Percentiles rank a stretch among this genome's conserved stretches.
Evolutionary conservation across 1,140 invertebrate genomes (phyloP).

Genomic region (Drosophila sp.): DNA sequence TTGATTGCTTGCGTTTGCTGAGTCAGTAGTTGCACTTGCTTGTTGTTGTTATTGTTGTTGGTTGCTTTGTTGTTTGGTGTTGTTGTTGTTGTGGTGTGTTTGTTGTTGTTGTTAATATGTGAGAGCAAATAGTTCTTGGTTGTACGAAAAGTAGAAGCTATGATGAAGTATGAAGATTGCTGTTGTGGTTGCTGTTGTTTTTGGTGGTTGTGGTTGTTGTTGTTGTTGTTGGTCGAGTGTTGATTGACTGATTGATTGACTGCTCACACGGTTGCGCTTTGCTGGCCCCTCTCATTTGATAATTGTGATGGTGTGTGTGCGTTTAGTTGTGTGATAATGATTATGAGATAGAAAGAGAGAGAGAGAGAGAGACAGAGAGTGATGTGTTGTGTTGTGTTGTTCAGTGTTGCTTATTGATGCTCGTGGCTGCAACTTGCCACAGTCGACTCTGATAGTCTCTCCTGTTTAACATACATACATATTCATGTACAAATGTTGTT

Average conservation of each 20-base stretch:
- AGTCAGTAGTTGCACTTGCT: conserved; percentile 57
- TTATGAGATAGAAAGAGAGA: conserved; percentile 27
- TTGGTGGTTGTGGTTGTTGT: conserved; percentile 21
- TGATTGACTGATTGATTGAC: conserved; percentile 28
- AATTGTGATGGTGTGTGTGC: conserved; percentile 7
- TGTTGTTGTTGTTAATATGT: conserved; percentile 38
- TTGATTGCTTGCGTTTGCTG: conserved; percentile 56
- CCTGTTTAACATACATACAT: conserved; percentile 11
- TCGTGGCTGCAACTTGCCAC: conserved; percentile 25
- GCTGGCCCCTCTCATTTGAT: conserved; percentile 6
- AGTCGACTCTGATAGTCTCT: conserved; percentile 8
- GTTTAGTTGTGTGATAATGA: conserved; percentile 13
- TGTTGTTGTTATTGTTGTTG: conserved; percentile 38
- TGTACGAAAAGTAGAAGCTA: conserved; percentile 33
- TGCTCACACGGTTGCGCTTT: conserved; percentile 13
- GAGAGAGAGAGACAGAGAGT: conserved; percentile 19
- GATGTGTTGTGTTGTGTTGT: conserved; percentile 25
- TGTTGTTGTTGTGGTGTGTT: conserved; percentile 26
- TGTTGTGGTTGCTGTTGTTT: conserved; percentile 26
- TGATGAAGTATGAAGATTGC: conserved; percentile 44
- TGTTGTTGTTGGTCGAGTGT: conserved; percentile 33
- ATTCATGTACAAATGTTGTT: conserved; percentile 12
- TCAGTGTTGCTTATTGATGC: conserved; percentile 24
- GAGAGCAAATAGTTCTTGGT: conserved; percentile 21
- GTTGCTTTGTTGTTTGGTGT: conserved; percentile 52